Conservation (phyloP, 1,140 invertebrate species). For the Eumaeus atala region DNA sequence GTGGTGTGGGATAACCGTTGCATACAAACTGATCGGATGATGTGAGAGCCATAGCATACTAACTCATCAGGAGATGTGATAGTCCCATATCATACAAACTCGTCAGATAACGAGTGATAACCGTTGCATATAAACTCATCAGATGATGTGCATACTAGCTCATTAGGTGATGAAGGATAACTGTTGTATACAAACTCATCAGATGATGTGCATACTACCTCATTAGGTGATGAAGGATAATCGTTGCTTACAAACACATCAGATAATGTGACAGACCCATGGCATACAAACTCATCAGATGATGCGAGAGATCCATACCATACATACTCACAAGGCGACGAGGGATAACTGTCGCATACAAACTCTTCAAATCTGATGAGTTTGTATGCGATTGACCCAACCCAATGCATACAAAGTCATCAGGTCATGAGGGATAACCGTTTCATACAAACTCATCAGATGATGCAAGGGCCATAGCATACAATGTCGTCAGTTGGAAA, state of each 20-base stretch:
- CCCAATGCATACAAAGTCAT: neutral
- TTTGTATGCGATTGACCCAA: too few species aligned
- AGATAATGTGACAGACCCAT: neutral
- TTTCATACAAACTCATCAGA: too few species aligned
- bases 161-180: neutral
- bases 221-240: too few species aligned
- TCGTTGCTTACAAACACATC: too few species aligned
- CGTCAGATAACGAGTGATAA: too few species aligned
- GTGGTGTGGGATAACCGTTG: conserved; percentile 1
- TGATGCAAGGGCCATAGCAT: too few species aligned
- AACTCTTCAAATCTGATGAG: too few species aligned
- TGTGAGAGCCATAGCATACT: too few species aligned
- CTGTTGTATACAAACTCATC: conserved; percentile 10
- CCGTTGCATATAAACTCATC: conserved; percentile 10
- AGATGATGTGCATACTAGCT: conserved; percentile 3
- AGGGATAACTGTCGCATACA: neutral
- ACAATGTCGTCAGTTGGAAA: too few species aligned
- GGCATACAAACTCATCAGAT: neutral
- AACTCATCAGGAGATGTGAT: too few species aligned
- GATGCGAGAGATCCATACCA: neutral
- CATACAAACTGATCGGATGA: neutral
- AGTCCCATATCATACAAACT: too few species aligned
- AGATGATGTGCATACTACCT: conserved; percentile 3
- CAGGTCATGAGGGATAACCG: too few species aligned
- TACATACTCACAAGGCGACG: neutral